Conservation (phyloP, 1,140 invertebrate species). For the Ips typographus region DNA sequence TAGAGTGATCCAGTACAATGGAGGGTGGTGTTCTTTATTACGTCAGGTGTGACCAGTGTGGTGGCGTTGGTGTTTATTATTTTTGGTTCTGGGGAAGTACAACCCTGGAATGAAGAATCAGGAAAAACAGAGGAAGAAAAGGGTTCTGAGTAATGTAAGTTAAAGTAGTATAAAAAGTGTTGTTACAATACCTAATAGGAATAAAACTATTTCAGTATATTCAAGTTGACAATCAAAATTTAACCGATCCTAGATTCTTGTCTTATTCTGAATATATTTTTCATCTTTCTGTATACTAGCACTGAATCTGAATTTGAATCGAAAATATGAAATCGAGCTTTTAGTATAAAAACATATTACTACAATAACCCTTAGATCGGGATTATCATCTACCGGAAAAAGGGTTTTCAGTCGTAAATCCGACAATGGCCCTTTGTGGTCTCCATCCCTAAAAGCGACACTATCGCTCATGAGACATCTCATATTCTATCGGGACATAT, state of each 20-base stretch:
- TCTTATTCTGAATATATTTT: too few relatives aligned
- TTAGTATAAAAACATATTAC: conserved; percentile 6
- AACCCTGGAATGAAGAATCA: conserved; percentile 7
- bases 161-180: too few relatives aligned
- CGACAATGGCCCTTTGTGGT: conserved; percentile 18
- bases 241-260: too few relatives aligned
- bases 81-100: conserved; percentile 28
- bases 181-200: too few relatives aligned
- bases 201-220: too few relatives aligned
- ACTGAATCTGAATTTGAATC: neutral
- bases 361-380: neutral
- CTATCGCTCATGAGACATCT: conserved; percentile 26
- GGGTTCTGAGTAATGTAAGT: too few relatives aligned
- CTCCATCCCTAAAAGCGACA: conserved; percentile 18
- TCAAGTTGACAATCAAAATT: too few relatives aligned
- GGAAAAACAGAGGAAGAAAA: neutral
- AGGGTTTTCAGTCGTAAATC: conserved; percentile 24
- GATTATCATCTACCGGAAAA: conserved; percentile 26
- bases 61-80: conserved; percentile 11
- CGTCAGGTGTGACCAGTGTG: conserved; percentile 5
- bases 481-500: conserved; percentile 14
- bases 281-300: neutral
- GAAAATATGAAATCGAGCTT: conserved; percentile 6
- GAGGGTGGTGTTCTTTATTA: conserved; percentile 19
- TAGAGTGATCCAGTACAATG: conserved; percentile 30